phyloP scores from a whole-genome alignment of 2,113 vertebrate species.

The Protomyctophum bolini region DNA sequence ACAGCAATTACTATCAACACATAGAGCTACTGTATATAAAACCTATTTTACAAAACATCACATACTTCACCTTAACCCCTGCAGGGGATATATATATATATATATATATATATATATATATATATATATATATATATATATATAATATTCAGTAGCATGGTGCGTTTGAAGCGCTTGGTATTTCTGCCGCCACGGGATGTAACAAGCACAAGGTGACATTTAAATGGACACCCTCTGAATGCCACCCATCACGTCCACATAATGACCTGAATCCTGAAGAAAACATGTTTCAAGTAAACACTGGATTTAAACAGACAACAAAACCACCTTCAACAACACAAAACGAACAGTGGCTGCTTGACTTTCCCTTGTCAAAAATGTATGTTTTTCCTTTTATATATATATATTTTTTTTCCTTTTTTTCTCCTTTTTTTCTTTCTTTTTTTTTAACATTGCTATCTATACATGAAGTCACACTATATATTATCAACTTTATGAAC shows the following conservation, averaged over 20 bases:
- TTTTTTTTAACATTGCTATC: conserved; percentile 29
- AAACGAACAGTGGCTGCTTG: conserved; percentile 28
- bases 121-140: too few relatives aligned
- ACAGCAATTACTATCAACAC: too few relatives aligned
- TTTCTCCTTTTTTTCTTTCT: conserved; percentile 1
- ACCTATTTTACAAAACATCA: too few relatives aligned
- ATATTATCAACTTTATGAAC: conserved; percentile 43
- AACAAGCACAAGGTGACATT: background rate
- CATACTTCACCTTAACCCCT: too few relatives aligned
- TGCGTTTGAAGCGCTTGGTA: background rate
- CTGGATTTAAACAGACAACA: conserved; percentile 36
- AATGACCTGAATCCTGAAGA: conserved; percentile 28
- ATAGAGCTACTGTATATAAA: too few relatives aligned
- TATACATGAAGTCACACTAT: conserved; percentile 43
- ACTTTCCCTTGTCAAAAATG: conserved; percentile 47
- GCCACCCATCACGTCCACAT: background rate
- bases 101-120: too few relatives aligned
- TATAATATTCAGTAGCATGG: too few relatives aligned
- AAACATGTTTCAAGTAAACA: conserved; percentile 58
- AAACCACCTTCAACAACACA: conserved; percentile 27
- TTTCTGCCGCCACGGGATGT: background rate
- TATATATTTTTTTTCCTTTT: background rate
- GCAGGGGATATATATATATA: too few relatives aligned
- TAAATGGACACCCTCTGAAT: conserved; percentile 1
- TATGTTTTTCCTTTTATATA: conserved; percentile 17